Percentiles rank a stretch among this genome's conserved stretches.
Conservation (phyloP, 2,113 vertebrate species). For the Myrmecobius fasciatus region DNA sequence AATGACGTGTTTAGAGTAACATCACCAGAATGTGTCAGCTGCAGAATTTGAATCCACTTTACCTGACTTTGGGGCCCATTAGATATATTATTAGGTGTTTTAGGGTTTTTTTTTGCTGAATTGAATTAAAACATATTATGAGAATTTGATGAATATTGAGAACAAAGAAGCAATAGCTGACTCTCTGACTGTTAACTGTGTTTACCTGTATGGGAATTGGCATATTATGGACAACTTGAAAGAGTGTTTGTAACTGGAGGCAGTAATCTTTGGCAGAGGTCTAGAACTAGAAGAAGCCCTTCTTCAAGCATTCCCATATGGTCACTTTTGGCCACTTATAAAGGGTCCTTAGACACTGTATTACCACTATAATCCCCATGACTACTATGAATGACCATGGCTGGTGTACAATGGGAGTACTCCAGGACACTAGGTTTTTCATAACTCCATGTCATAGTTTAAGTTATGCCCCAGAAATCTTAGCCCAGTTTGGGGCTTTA, state of each 20-base stretch:
- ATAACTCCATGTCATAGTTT: background rate
- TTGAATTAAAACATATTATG: background rate
- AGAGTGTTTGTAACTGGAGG: background rate
- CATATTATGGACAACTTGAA: background rate
- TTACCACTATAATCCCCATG: background rate
- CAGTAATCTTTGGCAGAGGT: background rate
- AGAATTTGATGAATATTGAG: background rate
- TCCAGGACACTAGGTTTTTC: background rate
- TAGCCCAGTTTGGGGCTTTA: too few relatives aligned
- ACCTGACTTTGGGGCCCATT: background rate
- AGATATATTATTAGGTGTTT: background rate
- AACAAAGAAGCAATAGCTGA: background rate
- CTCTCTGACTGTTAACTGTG: background rate
- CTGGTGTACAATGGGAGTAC: background rate
- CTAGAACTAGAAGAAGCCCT: background rate
- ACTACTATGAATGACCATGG: background rate
- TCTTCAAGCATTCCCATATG: background rate
- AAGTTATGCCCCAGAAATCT: background rate
- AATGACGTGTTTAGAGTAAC: background rate
- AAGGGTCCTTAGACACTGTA: background rate
- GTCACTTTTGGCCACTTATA: fast-evolving
- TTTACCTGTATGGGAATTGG: background rate
- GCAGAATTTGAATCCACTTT: background rate
- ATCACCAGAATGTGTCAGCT: background rate
- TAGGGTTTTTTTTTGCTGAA: background rate